Base-by-base conservation (phyloP, 2,797 vertebrate species). In the Artibeus lituratus region DNA sequence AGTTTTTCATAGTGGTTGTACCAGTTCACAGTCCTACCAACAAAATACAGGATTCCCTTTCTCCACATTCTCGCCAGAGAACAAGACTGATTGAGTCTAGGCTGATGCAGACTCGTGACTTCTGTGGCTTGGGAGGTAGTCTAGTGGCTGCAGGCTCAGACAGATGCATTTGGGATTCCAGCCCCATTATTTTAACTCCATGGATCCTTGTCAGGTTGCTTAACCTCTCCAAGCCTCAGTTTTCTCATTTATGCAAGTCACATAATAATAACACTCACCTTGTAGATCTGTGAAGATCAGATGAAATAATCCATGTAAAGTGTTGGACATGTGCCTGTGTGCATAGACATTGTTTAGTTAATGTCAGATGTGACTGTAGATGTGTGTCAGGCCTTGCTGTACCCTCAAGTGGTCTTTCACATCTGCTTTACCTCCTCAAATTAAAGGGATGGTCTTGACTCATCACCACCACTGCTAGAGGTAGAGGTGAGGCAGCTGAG, bases 351-450 rank as follows among this genome's bases (percentile, higher is more conserved):
- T 1, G 16, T 7, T 59, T 37, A 3, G 9, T 26, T 29, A 24
- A 0, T 24, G 78, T 26, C 11, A 39, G 62, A 12, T 2, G 0
- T 53, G 32, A 0, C 73, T 32, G 2, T 4, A 15, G 51, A 2
- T 3, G 1, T 7, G 69, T 15, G 24, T 77, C 83, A 1, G 6
- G 12, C 53, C 55, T 3, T 10, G 57, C 39, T 22, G 5, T 29
- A 59, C 72, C 21, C 0, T 16, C 37, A 14, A 29, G 3, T 2
- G 2, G 4, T 8, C 69, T 55, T 80, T 69, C 49, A 26, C 49
- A 9, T 47, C 55, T 9, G 19, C 8, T 47, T 47, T 16, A 22
- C 78, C 47, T 37, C 47, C 69, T 59, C 24, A 3, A 0, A 1
- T 16, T 6, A 16, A 29, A 39, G n/a, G 37, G 29, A 11, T 24